A percentile compares a stretch with the other conserved stretches of the same genome.
Conservation (phyloP, 2,797 vertebrate species). For the Tauraco hartlaubi region DNA sequence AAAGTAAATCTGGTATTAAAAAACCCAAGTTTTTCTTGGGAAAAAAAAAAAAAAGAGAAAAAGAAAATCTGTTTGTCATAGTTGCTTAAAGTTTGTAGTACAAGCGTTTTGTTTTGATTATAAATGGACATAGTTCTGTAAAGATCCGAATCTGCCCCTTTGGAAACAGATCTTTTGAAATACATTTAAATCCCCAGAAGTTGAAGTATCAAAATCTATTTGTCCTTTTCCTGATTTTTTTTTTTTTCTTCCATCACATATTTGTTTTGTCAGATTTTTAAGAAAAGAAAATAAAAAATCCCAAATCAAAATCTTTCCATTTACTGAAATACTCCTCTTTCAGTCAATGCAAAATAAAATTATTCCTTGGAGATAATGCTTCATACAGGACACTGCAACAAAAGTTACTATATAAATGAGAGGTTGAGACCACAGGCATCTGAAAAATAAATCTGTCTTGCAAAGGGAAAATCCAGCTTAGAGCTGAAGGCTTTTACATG, state of each 20-base stretch:
- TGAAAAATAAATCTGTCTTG: background rate
- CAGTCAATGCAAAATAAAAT: background rate
- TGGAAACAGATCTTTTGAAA: background rate
- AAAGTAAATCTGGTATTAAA: constrained; percentile 1
- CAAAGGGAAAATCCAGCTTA: background rate
- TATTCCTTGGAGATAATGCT: background rate
- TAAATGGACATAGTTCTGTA: background rate
- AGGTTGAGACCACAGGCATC: background rate
- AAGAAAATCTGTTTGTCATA: background rate
- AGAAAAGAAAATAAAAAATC: background rate
- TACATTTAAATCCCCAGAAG: background rate
- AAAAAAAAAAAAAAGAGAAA: background rate
- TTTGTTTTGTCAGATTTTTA: background rate
- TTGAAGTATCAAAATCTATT: background rate
- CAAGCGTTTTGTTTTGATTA: background rate
- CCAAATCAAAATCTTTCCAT: background rate
- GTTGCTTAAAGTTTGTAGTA: background rate
- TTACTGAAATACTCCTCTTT: background rate
- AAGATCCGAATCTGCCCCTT: background rate
- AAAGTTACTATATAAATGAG: background rate
- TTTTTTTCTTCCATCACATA: background rate
- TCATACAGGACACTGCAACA: background rate
- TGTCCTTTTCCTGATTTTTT: background rate
- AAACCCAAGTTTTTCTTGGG: background rate
- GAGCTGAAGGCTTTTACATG: background rate